Base-by-base conservation (phyloP, 1,140 invertebrate genomes). In the Andricus grossulariae region DNA sequence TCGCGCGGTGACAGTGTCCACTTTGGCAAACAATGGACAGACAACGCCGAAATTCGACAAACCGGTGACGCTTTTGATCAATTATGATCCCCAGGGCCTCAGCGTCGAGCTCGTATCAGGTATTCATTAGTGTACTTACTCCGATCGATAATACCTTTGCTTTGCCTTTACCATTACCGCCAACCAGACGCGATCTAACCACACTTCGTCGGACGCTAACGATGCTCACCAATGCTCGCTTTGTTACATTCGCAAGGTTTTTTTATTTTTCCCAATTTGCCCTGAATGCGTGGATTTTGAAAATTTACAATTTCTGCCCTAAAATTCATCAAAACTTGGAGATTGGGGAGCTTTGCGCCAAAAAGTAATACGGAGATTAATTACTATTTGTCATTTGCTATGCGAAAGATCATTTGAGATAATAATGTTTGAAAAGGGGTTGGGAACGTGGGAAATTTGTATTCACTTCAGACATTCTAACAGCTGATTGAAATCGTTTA, bases 81-180 rank as follows among this genome's bases (percentile, higher is more conserved):
- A 95, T 85, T 95, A 96, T 89, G 95, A 96, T 90, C 95, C 95
- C 54, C 95, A 96, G 91, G 95, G 95, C 84, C 92, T 95, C 80
- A 95, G 93, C 90, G 91, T 95, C 82, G 94, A 94, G 92, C 91
- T 95, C 85, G 92, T 94, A 78, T 86, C 91, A 90, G 92, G 93
- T 93, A 92, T 70, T 73, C 71, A 11, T 73, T 80, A 71, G 73
- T 77, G 75, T 66, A 75, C 51, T 15, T 72, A 74, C 66, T 51
- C 77, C 82, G 82, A 83, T 83, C 84, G 77, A 86, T 85, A 84
- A 76, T 83, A 75, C 72, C 74, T 74, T 75, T 82, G 73, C 72
- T 74, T 74, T 75, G 75, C 74, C 60, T 39, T 66, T 66, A n/a
- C 50, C 73, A 72, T 72, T 78, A 80, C 79, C 79, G 78, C 80